Conservation (phyloP, 2,888 invertebrate genomes). For the Drosophila borealis region DNA sequence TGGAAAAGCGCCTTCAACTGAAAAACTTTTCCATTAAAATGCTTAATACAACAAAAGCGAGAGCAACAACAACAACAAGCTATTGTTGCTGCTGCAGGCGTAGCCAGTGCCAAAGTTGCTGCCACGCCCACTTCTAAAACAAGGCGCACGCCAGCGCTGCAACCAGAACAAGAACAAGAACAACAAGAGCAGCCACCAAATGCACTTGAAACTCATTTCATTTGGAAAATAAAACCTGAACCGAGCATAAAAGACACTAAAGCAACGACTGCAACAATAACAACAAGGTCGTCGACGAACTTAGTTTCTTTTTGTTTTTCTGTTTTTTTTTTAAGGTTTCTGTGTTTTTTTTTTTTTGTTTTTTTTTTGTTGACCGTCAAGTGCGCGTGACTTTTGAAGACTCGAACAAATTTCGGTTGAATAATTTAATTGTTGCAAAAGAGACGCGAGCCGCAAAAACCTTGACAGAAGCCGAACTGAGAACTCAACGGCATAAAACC, state of each 20-base stretch:
- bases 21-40: constrained; percentile 81
- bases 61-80: constrained; percentile 19
- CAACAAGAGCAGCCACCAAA: constrained; percentile 58
- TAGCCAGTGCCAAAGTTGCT: constrained; percentile 57
- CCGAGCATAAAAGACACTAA: constrained; percentile 68
- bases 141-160: constrained; percentile 49
- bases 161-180: constrained; percentile 21
- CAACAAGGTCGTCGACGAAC: constrained; percentile 61
- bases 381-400: constrained; percentile 82
- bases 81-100: constrained; percentile 41
- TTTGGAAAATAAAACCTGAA: constrained; percentile 81
- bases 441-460: constrained; percentile 50
- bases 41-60: constrained; percentile 65
- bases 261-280: constrained; percentile 49
- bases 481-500: constrained; percentile 64
- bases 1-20: constrained; percentile 78
- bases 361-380: constrained; percentile 63
- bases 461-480: constrained; percentile 52
- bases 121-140: constrained; percentile 73
- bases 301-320: constrained; percentile 44
- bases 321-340: constrained; percentile 19
- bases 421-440: constrained; percentile 80
- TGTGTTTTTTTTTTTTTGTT: constrained; percentile 5
- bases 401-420: constrained; percentile 82
- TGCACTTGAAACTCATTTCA: constrained; percentile 81